phyloP scores from a whole-genome alignment of 2,888 invertebrate genomes.

The Caenorhabditis sulstoni region DNA sequence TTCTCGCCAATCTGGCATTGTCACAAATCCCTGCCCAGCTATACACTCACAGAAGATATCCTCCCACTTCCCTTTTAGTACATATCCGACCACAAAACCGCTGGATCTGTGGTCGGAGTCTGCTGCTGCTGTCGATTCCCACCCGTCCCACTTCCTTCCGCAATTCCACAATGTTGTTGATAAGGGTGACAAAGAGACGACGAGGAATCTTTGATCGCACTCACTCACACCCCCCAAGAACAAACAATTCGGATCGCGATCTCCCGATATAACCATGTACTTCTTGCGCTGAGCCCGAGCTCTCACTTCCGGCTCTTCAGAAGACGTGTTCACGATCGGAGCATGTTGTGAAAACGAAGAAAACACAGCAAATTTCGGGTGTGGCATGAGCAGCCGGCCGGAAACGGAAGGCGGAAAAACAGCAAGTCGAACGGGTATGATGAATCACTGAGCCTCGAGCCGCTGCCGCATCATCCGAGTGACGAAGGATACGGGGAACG shows the following conservation, averaged over 20 bases:
- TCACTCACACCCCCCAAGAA: not conserved
- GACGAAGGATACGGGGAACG: too few species aligned
- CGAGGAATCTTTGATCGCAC: too few species aligned
- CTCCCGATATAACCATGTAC: too few species aligned
- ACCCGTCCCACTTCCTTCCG: conserved; percentile 2
- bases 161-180: not conserved
- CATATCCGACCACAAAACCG: not conserved
- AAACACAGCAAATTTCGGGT: conserved; percentile 30
- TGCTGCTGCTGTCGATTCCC: not conserved
- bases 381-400: conserved; percentile 2
- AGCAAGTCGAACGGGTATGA: conserved; percentile 16
- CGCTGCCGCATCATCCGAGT: not conserved
- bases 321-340: too few species aligned
- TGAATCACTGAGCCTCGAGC: conserved; percentile 1
- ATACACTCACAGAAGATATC: not conserved
- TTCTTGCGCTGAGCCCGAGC: too few species aligned
- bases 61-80: not conserved
- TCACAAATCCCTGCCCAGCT: not conserved
- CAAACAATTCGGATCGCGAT: not conserved
- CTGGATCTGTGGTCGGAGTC: not conserved
- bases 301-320: too few species aligned
- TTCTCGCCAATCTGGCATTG: conserved; percentile 1
- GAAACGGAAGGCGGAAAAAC: conserved; percentile 17
- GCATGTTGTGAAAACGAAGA: conserved; percentile 19
- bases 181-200: not conserved